Evolutionary conservation across 2,888 invertebrate genomes (phyloP), one percentile per base, ranked within the genome.

Genomic region (Caenorhabditis plicata): DNA sequence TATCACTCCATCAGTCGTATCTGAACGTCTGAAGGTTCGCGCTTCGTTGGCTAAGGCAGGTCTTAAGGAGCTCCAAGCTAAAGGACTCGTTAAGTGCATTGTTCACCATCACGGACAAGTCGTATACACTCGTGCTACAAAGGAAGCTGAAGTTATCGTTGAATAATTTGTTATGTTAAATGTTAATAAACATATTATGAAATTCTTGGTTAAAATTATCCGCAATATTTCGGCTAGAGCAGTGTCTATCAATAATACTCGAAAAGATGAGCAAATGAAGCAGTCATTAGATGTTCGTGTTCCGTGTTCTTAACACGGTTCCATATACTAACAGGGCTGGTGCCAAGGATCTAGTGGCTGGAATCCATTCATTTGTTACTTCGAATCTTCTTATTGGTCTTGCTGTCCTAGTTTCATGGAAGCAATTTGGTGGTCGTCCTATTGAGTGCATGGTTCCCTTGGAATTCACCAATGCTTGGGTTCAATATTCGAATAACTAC

Each of bases 1-100:
- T 75, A 98, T 99, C 83, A 99, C 98, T 39, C 98, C 98, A 39
- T 94, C 96, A 11, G 93, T 98, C 41, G 94, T 98, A 35, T 95
- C 94, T 80, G 98, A 99, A 86, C 88, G 98, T 82, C 85, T 99
- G 83, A 99, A 98, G 86, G 91, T 98, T 75, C 87, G 96, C 74
- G 98, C 94, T 52, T 96, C 96, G 19, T 86, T 98, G 48, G 98
- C 98, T 22, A 89, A 94, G 84, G 87, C 90, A 81, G 96, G 93
- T 49, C 87, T 98, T 51, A 88, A 90, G 67, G 96, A 98, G 85
- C 87, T 99, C 32, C 74, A 75, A 46, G 72, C 72, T 32, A 80
- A 81, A 64, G 71, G 70, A 58, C 72, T 73, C 62, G 72, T 77
- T 65, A 77, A 75, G 68, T 74, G 74, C 62, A 74, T 79, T 56